A percentile compares a stretch with the other conserved stretches of the same genome.
Conservation (phyloP, 2,113 vertebrate genomes). For the Alexandromys fortis region DNA sequence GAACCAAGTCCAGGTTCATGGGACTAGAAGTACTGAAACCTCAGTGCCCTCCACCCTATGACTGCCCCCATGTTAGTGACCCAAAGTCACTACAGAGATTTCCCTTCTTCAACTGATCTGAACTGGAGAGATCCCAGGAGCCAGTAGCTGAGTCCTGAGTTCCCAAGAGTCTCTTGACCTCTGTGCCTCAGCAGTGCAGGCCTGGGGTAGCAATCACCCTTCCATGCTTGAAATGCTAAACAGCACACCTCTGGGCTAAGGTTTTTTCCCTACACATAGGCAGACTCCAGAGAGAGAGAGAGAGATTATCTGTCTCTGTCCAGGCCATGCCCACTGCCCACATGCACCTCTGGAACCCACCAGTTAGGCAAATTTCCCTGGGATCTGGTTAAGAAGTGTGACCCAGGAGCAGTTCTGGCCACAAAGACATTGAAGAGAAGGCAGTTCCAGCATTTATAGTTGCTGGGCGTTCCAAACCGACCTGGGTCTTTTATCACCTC, state of each 20-base stretch:
- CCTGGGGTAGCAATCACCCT: no score
- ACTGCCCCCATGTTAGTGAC: no score
- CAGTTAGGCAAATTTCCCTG: background rate
- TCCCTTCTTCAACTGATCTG: background rate
- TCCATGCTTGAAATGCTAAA: background rate
- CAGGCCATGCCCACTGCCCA: background rate
- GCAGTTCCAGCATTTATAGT: background rate
- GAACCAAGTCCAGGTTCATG: background rate
- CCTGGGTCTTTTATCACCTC: background rate
- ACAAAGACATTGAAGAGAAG: background rate
- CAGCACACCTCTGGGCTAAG: background rate
- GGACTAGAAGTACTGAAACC: background rate
- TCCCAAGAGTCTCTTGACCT: background rate
- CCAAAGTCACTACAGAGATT: background rate
- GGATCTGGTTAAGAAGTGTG: background rate
- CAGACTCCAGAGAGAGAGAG: background rate
- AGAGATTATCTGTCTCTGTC: background rate
- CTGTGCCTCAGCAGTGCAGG: background rate
- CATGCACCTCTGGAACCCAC: background rate
- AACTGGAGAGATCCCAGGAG: background rate
- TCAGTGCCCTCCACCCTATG: background rate
- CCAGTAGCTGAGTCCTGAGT: background rate
- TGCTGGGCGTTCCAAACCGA: background rate
- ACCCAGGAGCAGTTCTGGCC: background rate
- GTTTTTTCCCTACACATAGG: background rate